Evolutionary conservation across 35 echinoderm and acorn worm species (phyloP), one percentile per base, ranked within the genome.

Genomic region (Heliocidaris erythrogramma): DNA sequence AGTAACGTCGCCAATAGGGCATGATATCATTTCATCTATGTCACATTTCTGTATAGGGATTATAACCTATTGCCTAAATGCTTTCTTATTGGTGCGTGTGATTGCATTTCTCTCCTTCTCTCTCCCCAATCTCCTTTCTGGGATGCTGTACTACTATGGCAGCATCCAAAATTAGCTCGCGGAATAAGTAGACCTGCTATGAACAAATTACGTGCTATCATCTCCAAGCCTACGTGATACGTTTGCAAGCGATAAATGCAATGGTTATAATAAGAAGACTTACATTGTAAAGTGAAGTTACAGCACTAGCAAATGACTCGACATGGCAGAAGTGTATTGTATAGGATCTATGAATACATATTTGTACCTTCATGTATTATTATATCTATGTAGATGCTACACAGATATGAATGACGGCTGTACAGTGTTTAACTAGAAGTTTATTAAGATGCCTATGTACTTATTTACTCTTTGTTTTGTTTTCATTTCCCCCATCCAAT

Each of bases 61-160:
- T 78, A 78, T 78, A 78, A 27, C 65, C 17, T 78, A 78, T 78
- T 78, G 65, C 65, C 65, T 78, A 78, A 78, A 78, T 78, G 65
- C 65, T 27, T 78, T 78, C 65, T 78, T 78, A 78, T 78, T 78
- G 65, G 65, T 78, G 21, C 65, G 27, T 78, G 65, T 78, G 27
- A 78, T 78, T 17, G 27, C 27, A 78, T n/a, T 78, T 27, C 18
- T 78, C 65, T 27, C 35, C 35, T 42, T 42, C 35, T 42, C 35
- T 60, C 65, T 8, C 27, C 65, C 65, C 27, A 78, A 78, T 21
- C 65, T 7, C 27, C 21, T 78, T n/a, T 78, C 17, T 18, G 7
- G 2, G 7, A 78, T 21, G 8, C 65, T 78, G 21, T 78, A 27
- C 65, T 78, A 78, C 65, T 27, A 78, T 27, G 21, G 65, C 65